Base-by-base conservation (phyloP, 2,113 vertebrate genomes). In the Aptenodytes forsteri region DNA sequence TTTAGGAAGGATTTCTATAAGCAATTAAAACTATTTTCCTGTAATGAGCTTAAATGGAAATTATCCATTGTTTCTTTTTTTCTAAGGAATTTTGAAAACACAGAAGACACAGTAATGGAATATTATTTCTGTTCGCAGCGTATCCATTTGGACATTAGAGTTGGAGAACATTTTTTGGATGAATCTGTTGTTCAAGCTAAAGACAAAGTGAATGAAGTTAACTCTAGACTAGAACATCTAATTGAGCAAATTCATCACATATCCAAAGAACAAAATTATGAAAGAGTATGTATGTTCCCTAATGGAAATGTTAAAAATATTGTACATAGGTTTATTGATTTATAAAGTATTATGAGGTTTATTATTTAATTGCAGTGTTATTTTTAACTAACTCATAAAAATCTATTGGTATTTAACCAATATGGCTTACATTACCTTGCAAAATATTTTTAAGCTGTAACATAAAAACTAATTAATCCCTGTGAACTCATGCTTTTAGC, bases 221-320 rank as follows among this genome's bases (percentile, higher is more conserved):
- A 98, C 56, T 61, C 97, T 78, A 98, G 97, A 93, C 97, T 99
- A 61, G 97, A 95, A 42, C 98, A 99, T 86, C 98, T 99, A 38
- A 97, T 97, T 32, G 98, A 99, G 92, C 98, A 99, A 98, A 98
- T 99, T 85, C 84, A 96, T 56, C 98, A 99, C 30, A 98, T 99
- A 91, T 92, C 96, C 89, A 99, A 95, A 93, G 99, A 99, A 83
- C 99, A 99, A 95, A 98, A 98, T 88, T 99, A 99, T 95, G 99
- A 99, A 90, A 98, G 99, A 97, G 99, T 99, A 99, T 49, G 97
- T 96, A 49, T 76, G 65, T 49, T 75, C 20, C 7, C 6, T 58
- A 80, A 52, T 7, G 26, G 21, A 86, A 77, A 64, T 55, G 6
- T 40, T 40, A 72, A 65, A 83, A 82, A 46, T 42, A 44, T 7